A percentile compares a stretch with the other conserved stretches of the same genome.
phyloP scores from a whole-genome alignment of 2,888 invertebrate genomes.

The Drosophila antonietae region DNA sequence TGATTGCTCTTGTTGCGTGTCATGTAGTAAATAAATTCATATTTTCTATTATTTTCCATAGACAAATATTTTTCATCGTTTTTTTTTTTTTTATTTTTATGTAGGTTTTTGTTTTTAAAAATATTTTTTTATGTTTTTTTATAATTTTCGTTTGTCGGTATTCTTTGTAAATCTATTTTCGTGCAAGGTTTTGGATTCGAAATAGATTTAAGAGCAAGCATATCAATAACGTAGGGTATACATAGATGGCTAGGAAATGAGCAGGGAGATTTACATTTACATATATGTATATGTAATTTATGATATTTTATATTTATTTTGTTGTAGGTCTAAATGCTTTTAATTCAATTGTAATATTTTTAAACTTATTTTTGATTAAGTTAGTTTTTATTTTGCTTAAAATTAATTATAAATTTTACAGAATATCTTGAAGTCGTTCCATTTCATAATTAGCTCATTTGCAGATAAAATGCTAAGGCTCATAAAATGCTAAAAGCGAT shows the following conservation, averaged over 20 bases:
- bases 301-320: too few species aligned
- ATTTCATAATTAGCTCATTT: not conserved
- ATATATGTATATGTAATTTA: too few species aligned
- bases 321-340: too few species aligned
- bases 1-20: constrained; percentile 24
- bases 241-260: not conserved
- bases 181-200: constrained; percentile 51
- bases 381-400: not conserved
- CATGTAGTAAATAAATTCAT: constrained; percentile 48
- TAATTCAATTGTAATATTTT: too few species aligned
- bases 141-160: constrained; percentile 35
- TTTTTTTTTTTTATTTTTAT: constrained; percentile 8
- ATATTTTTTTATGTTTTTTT: constrained; percentile 1
- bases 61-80: not conserved
- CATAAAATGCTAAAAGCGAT: constrained; percentile 66
- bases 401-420: not conserved
- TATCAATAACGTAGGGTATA: not conserved
- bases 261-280: not conserved
- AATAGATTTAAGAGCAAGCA: constrained; percentile 42
- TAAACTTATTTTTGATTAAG: not conserved
- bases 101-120: not conserved
- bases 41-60: constrained; percentile 30
- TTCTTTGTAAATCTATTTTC: constrained; percentile 52
- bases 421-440: constrained; percentile 7
- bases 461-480: constrained; percentile 61